Base-by-base conservation (phyloP, 2,113 vertebrate genomes). In the Chinchilla lanigera region DNA sequence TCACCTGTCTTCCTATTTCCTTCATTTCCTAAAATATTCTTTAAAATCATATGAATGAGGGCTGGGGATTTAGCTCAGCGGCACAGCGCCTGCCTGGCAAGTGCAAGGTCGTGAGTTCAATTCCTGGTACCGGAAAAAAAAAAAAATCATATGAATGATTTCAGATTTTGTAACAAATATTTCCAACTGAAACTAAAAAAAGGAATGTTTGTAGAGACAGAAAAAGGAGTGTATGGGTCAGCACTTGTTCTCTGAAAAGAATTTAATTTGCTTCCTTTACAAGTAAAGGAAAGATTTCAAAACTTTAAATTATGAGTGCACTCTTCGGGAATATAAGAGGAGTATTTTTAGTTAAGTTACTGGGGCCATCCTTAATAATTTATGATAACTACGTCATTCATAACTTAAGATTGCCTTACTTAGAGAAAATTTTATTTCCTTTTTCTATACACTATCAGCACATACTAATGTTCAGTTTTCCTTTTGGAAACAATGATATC, bases 301-400 rank as follows among this genome's bases (percentile, higher is more conserved):
- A 90, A 19, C 22, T 90, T 96, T 94, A 93, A 94, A 89, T 90
- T 95, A 94, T 85, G 87, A 90, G 75, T 90, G 87, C 84, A 82
- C 35, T 65, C 94, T 96, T 97, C 80, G 69, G 82, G 89, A 95
- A 87, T 95, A 91, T 38, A 88, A 97, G 52, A 95, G 33, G 33
- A 85, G 65, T 83, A 86, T 81, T 97, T 97, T 96, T 92, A 81
- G 61, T 97, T 97, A 86, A 96, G 88, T 96, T 93, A 90, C 52
- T 90, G n/a, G 63, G 65, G 60, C 28, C 60, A 82, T 73, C 14
- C 54, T 96, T 94, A 96, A 93, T 96, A 96, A 94, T 90, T 95
- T 69, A 92, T 87, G 93, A 90, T 75, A 92, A 61, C 73, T 73
- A 96, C n/a, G 92, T 93, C 87, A 88, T 93, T 95, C 87, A 92